phyloP scores from a whole-genome alignment of 2,113 vertebrate species.

The Amphiprion percula region DNA sequence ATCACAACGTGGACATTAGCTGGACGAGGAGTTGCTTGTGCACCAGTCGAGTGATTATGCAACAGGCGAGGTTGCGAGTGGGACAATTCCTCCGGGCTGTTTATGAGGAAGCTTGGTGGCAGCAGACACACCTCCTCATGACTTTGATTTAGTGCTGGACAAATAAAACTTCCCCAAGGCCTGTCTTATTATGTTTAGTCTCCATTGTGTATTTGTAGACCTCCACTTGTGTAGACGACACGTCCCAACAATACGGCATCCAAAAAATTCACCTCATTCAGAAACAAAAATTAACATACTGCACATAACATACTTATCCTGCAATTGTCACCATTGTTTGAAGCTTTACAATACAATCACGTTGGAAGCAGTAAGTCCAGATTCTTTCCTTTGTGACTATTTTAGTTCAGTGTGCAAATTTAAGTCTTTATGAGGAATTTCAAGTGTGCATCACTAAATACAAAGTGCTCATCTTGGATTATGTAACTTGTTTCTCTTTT shows the following conservation, averaged over 20 bases:
- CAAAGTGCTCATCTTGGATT: not conserved
- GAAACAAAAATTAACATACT: conserved; percentile 22
- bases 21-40: conserved; percentile 52
- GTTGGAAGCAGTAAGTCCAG: not conserved
- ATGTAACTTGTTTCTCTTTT: not conserved
- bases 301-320: conserved; percentile 43
- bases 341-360: not conserved
- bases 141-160: conserved; percentile 67
- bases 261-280: conserved; percentile 6
- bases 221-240: conserved; percentile 18
- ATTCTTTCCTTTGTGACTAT: conserved; percentile 7
- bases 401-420: conserved; percentile 7
- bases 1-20: conserved; percentile 10
- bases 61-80: conserved; percentile 49
- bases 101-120: conserved; percentile 64
- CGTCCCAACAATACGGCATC: conserved; percentile 24
- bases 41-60: conserved; percentile 59
- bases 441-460: not conserved
- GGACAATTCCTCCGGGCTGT: conserved; percentile 64
- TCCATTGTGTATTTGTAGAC: conserved; percentile 54
- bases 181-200: conserved; percentile 58
- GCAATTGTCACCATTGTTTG: conserved; percentile 44
- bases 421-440: not conserved
- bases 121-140: conserved; percentile 57
- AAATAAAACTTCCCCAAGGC: conserved; percentile 45